Evolutionary conservation across 23 tunicate genomes (phyloP).

Genomic region (Diplosoma virens): DNA sequence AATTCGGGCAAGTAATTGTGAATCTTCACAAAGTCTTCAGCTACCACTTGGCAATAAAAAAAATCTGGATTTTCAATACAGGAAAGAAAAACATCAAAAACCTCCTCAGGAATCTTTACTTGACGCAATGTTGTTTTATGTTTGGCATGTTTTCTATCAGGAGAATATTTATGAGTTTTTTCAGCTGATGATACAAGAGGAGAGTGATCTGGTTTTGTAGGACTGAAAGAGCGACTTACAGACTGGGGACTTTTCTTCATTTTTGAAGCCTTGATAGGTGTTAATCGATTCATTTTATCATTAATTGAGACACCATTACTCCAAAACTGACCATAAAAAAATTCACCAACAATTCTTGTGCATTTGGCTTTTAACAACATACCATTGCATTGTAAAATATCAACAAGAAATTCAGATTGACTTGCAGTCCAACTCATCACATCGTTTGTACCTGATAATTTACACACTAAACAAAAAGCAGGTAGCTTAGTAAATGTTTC

Average conservation of each 20-base stretch:
- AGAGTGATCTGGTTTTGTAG: background rate
- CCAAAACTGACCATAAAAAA: background rate
- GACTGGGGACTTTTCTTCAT: background rate
- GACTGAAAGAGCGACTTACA: background rate
- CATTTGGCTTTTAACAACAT: background rate
- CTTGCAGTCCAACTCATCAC: constrained; percentile 20
- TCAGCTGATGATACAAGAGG: no score
- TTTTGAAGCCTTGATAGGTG: background rate
- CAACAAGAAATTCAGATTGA: background rate
- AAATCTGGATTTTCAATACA: constrained; percentile 13
- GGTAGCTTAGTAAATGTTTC: constrained; percentile 36
- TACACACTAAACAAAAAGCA: constrained; percentile 26
- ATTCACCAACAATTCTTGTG: background rate
- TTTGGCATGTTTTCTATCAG: background rate
- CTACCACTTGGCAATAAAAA: constrained; percentile 32
- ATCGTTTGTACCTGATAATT: background rate
- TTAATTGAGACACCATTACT: background rate
- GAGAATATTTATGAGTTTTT: background rate
- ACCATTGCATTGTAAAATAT: background rate
- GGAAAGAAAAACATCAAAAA: constrained; percentile 6
- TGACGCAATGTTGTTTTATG: background rate
- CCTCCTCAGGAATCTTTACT: constrained; percentile 8
- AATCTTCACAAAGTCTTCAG: constrained; percentile 17
- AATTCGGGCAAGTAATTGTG: constrained; percentile 1
- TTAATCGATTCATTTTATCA: constrained; percentile 11